Base-by-base conservation (phyloP, 2,888 invertebrate genomes). In the Onchidella celtica region DNA sequence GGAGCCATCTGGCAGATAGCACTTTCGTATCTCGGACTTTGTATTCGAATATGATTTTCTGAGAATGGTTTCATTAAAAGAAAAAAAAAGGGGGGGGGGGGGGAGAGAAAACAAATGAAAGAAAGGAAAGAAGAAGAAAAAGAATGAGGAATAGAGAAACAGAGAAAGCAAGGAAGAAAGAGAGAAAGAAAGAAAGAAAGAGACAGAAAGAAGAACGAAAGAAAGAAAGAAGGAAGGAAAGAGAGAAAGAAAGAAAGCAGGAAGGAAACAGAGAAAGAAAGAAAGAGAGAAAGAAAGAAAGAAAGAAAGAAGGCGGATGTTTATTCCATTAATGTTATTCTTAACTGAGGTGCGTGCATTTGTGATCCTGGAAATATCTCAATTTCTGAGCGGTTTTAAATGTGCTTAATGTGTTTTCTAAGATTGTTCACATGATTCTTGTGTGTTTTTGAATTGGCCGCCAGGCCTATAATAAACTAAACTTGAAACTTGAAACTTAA, bases 81-180 rank as follows among this genome's bases (percentile, higher is more conserved):
- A 59, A 24, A 1, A 59, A n/a, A 1, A 59, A 24, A 59, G 4
- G n/a, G 29, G 21, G 17, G 17, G 2, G 17, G 4, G 21, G 32
- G 29, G 29, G 32, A 21, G 21, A 63, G 27, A 63, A 63, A 32
- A 63, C 27, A 14, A 63, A 63, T 27, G n/a, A 59, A n/a, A n/a
- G 24, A 59, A n/a, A 59, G n/a, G n/a, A 59, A n/a, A n/a, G 24
- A n/a, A n/a, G 27, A 63, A 63, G 63, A 63, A 63, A 14, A 63
- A 63, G 63, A 63, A 63, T 27, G 2, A 4, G 63, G 2, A 24
- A 21, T 1, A 29, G 29, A 4, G 9, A 21, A 29, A 29, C 11
- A 29, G 21, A 11, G 27, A n/a, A n/a, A n/a, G n/a, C n/a, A n/a
- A n/a, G n/a, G n/a, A n/a, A n/a, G n/a, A n/a, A n/a, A n/a, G n/a